A percentile compares a stretch with the other conserved stretches of the same genome.
Evolutionary conservation across 2,888 invertebrate species (phyloP).

Genomic region (Abrostola tripartita): DNA sequence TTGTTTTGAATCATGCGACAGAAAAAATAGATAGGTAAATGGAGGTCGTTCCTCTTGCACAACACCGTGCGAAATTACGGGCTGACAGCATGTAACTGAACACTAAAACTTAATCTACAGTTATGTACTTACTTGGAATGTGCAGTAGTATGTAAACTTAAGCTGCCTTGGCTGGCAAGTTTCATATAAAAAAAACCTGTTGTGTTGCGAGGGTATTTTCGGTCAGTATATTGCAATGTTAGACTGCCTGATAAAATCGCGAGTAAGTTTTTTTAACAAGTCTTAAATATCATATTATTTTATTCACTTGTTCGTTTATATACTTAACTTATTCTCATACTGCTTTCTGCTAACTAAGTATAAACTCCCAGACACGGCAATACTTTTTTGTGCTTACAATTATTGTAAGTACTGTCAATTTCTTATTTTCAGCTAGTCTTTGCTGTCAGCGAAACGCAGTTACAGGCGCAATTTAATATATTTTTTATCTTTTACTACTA

Average conservation of each 20-base stretch:
- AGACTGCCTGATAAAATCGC: too few species aligned
- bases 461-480: neutral
- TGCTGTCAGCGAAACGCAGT: neutral
- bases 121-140: conserved; percentile 55
- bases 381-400: too few species aligned
- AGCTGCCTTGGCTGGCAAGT: neutral
- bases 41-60: conserved; percentile 45
- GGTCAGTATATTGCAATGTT: neutral
- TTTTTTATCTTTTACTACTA: conserved; percentile 8
- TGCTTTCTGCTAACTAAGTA: too few species aligned
- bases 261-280: too few species aligned
- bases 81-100: conserved; percentile 26
- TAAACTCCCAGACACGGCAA: too few species aligned
- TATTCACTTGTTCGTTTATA: too few species aligned
- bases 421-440: neutral
- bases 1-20: conserved; percentile 42
- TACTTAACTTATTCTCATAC: too few species aligned
- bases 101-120: conserved; percentile 41
- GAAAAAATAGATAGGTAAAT: conserved; percentile 23
- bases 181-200: neutral
- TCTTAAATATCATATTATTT: too few species aligned
- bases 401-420: neutral
- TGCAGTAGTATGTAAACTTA: conserved; percentile 31
- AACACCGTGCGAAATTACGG: conserved; percentile 40
- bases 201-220: neutral